Evolutionary conservation across 2,797 vertebrate species (phyloP), one percentile per base, ranked within the genome.

Genomic region (Ptychobarbus kaznakovi): DNA sequence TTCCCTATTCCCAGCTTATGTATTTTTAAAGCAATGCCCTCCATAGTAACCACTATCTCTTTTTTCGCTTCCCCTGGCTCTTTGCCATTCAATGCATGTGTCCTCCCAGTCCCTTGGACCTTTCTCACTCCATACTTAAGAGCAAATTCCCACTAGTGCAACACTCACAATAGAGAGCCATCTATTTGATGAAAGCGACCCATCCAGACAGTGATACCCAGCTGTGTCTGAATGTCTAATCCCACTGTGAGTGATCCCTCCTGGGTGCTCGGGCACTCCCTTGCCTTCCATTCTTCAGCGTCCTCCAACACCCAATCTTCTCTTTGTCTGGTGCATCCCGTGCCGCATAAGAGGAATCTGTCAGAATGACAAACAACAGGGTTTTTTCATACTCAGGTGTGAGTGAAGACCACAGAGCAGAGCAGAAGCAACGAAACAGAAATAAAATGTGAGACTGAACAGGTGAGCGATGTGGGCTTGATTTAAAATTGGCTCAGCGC

Each of bases 321-420:
- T 49, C 61, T 83, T 76, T 68, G 63, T 58, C 70, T 83, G 46
- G 61, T 75, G 38, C 38, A 72, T 22, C 77, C 81, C 32, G 13
- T 1, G 40, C 53, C 13, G 44, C 46, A 61, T 61, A 61, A 74
- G 42, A 80, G 63, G 73, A 84, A 83, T 79, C 85, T 83, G 70
- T 89, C 90, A 86, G 79, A 86, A 74, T 89, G 89, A 89, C 88
- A 88, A 86, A 88, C 82, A 77, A 73, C 83, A 69, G 80, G 66
- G 28, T 73, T 86, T 69, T 84, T 70, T 63, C n/a, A 63, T 51
- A 40, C 32, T 65, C 32, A 40, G 73, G 22, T 58, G 61, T 75
- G 81, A 78, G 78, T 73, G 63, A 80, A 74, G 73, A 77, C 49
- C 38, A n/a, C 10, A 42, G 61, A 61, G 65, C 32, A 65, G 70